Evolutionary conservation across 2,888 invertebrate genomes (phyloP), one percentile per base, ranked within the genome.

Genomic region (Epiblema foenella): DNA sequence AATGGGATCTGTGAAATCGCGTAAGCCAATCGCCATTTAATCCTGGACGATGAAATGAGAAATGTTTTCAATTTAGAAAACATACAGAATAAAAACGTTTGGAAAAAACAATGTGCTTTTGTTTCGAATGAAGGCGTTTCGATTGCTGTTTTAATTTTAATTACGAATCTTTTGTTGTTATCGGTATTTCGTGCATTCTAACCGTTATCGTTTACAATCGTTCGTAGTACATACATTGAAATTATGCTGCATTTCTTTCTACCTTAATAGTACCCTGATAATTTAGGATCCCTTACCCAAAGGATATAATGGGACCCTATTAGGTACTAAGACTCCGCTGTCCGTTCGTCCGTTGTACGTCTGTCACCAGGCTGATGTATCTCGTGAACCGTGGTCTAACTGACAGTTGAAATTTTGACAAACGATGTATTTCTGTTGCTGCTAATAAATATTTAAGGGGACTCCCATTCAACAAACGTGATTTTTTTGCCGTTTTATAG

Each of bases 21-120:
- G 71, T 42, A 71, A 71, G 71, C 71, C 71, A 71, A 71, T 71
- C 71, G 71, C 71, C 66, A 71, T 71, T 71, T 67, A 71, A 71
- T 71, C 66, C 71, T 67, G 67, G 29, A 67, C 67, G 71, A 62
- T 67, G 71, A 57, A 71, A 71, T 71, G 71, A 71, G 71, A 71
- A 71, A 71, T 71, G 67, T 67, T 71, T 71, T 71, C 71, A 71
- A 71, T 71, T 71, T 71, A 67, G 71, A 71, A 71, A 51, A 62
- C 66, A 71, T 57, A 71, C 67, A 67, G 49, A 59, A 64, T 64
- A 69, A 69, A 70, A 66, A 66, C 65, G 59, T 12, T 66, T 11
- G 65, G 33, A 20, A 54, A 66, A 24, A 66, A 70, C 70, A 70
- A 70, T 70, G 10, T 54, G 52, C 70, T 37, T 60, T 69, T 63